phyloP scores from a whole-genome alignment of 2,888 invertebrate genomes.

The Coecobrya sp. region DNA sequence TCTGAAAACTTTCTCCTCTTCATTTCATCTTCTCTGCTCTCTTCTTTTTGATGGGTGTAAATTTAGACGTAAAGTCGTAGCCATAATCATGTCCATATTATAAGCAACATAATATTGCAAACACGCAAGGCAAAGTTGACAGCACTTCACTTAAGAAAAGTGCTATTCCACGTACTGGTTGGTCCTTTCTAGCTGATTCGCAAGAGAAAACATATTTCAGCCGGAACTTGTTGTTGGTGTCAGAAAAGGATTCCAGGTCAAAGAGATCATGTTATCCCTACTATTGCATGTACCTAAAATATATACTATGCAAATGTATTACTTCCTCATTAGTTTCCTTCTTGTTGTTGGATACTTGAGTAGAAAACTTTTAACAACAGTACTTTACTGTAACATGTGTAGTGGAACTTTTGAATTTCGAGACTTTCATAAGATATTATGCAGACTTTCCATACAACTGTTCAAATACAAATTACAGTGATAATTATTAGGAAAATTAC shows the following conservation, averaged over 20 bases:
- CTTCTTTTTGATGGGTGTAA: conserved; percentile 23
- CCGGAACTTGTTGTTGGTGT: neutral
- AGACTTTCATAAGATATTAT: neutral
- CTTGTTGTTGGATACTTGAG: neutral
- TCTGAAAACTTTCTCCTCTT: conserved; percentile 12
- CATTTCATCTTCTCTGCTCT: neutral
- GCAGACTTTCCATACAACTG: neutral
- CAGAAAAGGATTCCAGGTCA: conserved; percentile 19
- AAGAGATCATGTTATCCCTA: neutral
- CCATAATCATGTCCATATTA: neutral
- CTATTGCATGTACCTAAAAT: neutral
- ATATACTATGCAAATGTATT: neutral
- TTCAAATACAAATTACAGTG: no score
- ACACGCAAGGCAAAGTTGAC: conserved; percentile 12
- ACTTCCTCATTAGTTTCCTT: conserved; percentile 38
- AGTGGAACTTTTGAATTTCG: neutral
- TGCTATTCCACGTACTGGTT: neutral
- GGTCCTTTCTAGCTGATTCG: neutral
- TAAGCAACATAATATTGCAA: neutral
- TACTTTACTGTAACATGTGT: neutral
- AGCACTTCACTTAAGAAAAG: neutral
- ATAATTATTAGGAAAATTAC: no score
- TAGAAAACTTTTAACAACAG: neutral
- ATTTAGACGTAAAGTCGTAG: conserved; percentile 21
- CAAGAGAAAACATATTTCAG: neutral